These are phyloP conservation scores for Cosmia pyralina DNA, from an alignment of 2,888 invertebrate genomes.

Conservation along the genomic window DNA sequence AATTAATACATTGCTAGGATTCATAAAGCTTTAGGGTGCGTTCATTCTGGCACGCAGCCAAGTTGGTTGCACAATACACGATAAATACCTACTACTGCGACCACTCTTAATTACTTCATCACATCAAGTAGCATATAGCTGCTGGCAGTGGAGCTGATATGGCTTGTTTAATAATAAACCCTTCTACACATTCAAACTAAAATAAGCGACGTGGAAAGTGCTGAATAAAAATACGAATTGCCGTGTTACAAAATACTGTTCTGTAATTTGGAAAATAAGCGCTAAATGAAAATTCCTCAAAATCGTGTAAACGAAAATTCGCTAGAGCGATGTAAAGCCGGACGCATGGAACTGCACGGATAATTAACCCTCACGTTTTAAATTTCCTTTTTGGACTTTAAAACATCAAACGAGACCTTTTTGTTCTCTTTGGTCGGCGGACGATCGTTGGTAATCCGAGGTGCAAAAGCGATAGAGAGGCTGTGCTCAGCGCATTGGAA, in stretches of 20 bases:
- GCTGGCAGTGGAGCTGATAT: slow-evolving; percentile 39
- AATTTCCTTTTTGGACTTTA: slow-evolving; percentile 72
- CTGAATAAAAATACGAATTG: slow-evolving; percentile 29
- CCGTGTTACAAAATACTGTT: slow-evolving; percentile 29
- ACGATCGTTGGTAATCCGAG: slow-evolving; percentile 79
- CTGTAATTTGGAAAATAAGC: slow-evolving; percentile 37
- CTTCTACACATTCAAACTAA: slow-evolving; percentile 46
- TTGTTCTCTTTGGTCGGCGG: slow-evolving; percentile 69
- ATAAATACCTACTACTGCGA: slow-evolving; percentile 85
- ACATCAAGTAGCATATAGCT: slow-evolving; percentile 76
- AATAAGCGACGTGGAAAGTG: slow-evolving; percentile 24
- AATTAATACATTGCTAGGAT: slow-evolving; percentile 84
- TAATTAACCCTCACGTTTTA: slow-evolving; percentile 75
- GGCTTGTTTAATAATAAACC: slow-evolving; percentile 47
- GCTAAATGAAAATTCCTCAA: slow-evolving; percentile 49
- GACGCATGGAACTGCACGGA: slow-evolving; percentile 67
- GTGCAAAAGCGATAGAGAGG: slow-evolving; percentile 76
- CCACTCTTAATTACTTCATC: slow-evolving; percentile 87
- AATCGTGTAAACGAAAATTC: slow-evolving; percentile 48
- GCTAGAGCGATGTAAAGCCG: slow-evolving; percentile 58
- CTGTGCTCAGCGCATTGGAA: slow-evolving; percentile 81
- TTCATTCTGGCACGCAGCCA: slow-evolving; percentile 83
- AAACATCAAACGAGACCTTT: slow-evolving; percentile 76
- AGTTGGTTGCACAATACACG: slow-evolving; percentile 84
- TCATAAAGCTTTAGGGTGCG: slow-evolving; percentile 81